Base-by-base conservation (phyloP, 2,113 vertebrate species). In the Tauraco erythrolophus region DNA sequence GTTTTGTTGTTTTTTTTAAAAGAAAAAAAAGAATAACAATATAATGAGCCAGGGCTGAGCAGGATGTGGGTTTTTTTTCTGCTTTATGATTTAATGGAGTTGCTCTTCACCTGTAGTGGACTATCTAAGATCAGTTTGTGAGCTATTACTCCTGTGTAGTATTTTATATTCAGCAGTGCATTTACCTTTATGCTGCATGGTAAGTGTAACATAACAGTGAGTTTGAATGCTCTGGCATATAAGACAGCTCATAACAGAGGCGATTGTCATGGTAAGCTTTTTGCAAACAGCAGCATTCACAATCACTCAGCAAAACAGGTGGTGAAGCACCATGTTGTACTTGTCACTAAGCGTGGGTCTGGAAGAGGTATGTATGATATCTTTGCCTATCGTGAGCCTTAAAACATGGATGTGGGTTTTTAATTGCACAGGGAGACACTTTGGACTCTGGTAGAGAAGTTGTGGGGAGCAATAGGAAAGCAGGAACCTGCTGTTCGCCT, bases 51-150 rank as follows among this genome's bases (percentile, higher is more conserved):
- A 60, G 17, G 46, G 8, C 25, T 84, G 72, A 84, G 43, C 0
- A 0, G 25, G 37, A 75, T 61, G 9, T 62, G 41, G 8, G 0
- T 0, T 56, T 88, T 79, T 75, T 54, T 66, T 53, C 11, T 50
- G 10, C 2, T 84, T 33, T 33, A 9, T 28, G 17, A 28, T 93
- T 74, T 88, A 80, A 65, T 23, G 24, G 33, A 62, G n/a, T 53
- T 86, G 13, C 8, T 80, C 25, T 78, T 27, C 35, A 70, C 50
- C 60, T 87, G 9, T 14, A 27, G 14, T 43, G 54, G 41, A 30
- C 18, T 60, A 39, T 58, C 45, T 62, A 9, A 57, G 28, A 80
- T 66, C 33, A 82, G 18, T 57, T 68, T 84, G 24, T 86, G 51
- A 74, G 19, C 30, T 53, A 3, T 70, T 83, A 18, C 54, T 80